Conservation (phyloP, 2,797 vertebrate species). For the Linurgus olivaceus region DNA sequence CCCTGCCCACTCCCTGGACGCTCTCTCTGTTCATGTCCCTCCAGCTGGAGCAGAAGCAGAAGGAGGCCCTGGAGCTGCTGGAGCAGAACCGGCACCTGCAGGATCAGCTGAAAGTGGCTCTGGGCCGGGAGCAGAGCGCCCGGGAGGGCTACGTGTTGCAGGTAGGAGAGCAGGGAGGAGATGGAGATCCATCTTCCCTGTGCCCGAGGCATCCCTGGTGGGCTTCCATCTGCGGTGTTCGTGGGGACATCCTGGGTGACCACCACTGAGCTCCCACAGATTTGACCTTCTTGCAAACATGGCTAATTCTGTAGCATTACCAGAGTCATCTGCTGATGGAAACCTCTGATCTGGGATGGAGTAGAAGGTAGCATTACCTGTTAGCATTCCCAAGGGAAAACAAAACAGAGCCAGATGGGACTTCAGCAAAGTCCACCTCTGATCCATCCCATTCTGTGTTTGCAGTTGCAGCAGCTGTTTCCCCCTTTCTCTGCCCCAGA, state of each 20-base stretch:
- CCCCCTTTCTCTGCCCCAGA: not conserved
- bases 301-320: not conserved
- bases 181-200: not conserved
- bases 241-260: not conserved
- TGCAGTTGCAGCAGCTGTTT: not conserved
- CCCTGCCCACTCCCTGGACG: not conserved
- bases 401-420: not conserved
- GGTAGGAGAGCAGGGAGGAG: constrained; percentile 77
- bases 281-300: not conserved
- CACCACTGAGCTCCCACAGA: not conserved
- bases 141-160: constrained; percentile 95
- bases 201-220: not conserved
- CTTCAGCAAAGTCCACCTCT: not conserved
- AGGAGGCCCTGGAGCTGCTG: constrained; percentile 88
- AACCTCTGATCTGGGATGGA: not conserved
- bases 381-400: not conserved
- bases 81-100: constrained; percentile 91
- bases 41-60: constrained; percentile 93
- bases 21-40: constrained; percentile 21
- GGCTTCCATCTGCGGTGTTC: not conserved
- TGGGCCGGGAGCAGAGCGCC: constrained; percentile 89
- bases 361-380: not conserved
- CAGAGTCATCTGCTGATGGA: not conserved
- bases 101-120: constrained; percentile 89
- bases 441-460: not conserved